These are phyloP conservation scores for Saturnia japonica DNA, from an alignment of 2,888 invertebrate species.

Conservation along the genomic window DNA sequence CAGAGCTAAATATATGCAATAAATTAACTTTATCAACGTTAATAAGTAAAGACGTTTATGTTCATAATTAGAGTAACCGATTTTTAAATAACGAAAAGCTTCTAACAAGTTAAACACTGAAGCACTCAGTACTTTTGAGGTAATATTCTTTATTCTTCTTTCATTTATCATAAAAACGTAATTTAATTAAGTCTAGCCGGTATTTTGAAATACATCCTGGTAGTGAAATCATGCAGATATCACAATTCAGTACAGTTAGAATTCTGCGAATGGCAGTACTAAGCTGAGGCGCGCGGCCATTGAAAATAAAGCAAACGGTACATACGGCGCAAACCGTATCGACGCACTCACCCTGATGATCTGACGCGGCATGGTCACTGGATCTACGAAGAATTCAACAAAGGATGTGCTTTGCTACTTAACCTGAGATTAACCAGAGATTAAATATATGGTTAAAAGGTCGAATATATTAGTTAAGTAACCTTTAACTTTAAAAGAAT, in stretches of 20 bases:
- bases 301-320: conserved; percentile 23
- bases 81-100: no score
- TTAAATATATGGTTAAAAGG: not conserved
- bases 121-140: no score
- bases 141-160: no score
- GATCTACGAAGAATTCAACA: not conserved
- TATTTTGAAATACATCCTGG: not conserved
- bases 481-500: no score
- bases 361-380: conserved; percentile 1
- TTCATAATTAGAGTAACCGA: no score
- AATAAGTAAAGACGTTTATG: no score
- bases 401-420: not conserved
- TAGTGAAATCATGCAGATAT: not conserved
- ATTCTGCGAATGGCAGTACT: conserved; percentile 11
- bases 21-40: no score
- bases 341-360: conserved; percentile 23
- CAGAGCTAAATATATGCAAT: no score
- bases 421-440: not conserved
- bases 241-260: conserved; percentile 4
- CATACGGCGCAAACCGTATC: conserved; percentile 20
- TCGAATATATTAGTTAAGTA: no score
- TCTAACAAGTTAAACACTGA: no score
- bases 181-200: not conserved
- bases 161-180: not conserved
- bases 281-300: conserved; percentile 25